These are phyloP conservation scores for Calameuta idolon DNA, from an alignment of 2,888 invertebrate genomes.

Conservation along the genomic window DNA sequence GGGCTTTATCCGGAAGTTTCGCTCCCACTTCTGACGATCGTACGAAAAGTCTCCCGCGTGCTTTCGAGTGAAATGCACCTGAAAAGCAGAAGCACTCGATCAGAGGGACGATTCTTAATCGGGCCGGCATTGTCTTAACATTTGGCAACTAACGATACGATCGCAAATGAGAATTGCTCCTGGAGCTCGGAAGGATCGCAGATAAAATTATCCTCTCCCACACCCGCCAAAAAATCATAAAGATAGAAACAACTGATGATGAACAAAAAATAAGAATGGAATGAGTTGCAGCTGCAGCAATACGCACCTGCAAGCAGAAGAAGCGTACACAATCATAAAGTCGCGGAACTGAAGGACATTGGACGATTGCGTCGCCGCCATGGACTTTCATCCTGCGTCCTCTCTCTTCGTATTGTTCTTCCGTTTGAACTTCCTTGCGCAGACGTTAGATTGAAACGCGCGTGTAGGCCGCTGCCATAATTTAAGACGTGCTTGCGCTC, in stretches of 20 bases:
- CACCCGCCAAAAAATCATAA: no score
- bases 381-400: slow-evolving; percentile 9
- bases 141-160: no score
- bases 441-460: slow-evolving; percentile 6
- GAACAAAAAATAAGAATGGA: no score
- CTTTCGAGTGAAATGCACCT: slow-evolving; percentile 16
- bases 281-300: neutral
- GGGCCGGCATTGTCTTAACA: no score
- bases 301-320: slow-evolving; percentile 16
- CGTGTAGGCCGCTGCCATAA: slow-evolving; percentile 5
- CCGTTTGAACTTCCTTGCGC: slow-evolving; percentile 13
- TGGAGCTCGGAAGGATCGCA: no score
- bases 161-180: no score
- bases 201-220: no score
- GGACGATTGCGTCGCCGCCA: slow-evolving; percentile 1
- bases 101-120: no score
- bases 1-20: slow-evolving; percentile 23
- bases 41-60: slow-evolving; percentile 13
- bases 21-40: slow-evolving; percentile 25
- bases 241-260: no score
- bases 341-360: neutral
- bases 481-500: slow-evolving; percentile 13
- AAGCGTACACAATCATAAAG: slow-evolving; percentile 10
- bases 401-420: slow-evolving; percentile 8
- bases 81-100: slow-evolving; percentile 2